Evolutionary conservation across 2,888 invertebrate genomes (phyloP).

Genomic region (Macrostomum cliftonense): DNA sequence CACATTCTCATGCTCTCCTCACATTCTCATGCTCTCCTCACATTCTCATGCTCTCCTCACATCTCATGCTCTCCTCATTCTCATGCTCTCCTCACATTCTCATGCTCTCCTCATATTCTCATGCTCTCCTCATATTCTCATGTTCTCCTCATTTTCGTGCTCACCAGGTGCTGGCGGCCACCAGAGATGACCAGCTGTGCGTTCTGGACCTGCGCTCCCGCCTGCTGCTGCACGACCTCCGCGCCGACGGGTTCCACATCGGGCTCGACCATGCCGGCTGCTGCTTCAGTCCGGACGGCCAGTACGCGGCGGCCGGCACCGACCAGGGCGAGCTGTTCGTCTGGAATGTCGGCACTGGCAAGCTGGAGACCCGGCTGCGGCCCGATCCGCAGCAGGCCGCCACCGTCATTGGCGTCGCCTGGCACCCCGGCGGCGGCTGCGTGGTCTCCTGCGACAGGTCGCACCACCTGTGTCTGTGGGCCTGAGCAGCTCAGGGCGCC

Average conservation of each 20-base stretch:
- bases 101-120: too few relatives aligned
- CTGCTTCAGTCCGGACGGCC: slow-evolving; percentile 53
- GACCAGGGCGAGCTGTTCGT: slow-evolving; percentile 73
- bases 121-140: too few relatives aligned
- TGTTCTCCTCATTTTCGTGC: neutral
- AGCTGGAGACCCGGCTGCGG: slow-evolving; percentile 30
- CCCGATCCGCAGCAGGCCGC: slow-evolving; percentile 38
- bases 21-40: too few relatives aligned
- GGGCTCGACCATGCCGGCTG: slow-evolving; percentile 54
- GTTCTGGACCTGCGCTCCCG: slow-evolving; percentile 83
- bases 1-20: too few relatives aligned
- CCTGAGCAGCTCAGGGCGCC: too few relatives aligned
- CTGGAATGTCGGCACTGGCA: slow-evolving; percentile 63
- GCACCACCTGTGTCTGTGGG: too few relatives aligned
- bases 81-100: too few relatives aligned
- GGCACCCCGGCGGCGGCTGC: slow-evolving; percentile 2
- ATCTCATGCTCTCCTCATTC: too few relatives aligned
- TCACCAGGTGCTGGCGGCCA: slow-evolving; percentile 69
- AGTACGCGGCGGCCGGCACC: slow-evolving; percentile 72
- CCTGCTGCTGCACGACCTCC: slow-evolving; percentile 67
- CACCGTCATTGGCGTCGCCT: neutral
- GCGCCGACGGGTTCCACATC: slow-evolving; percentile 81
- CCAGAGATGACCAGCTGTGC: slow-evolving; percentile 80
- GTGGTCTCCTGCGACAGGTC: neutral
- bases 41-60: too few relatives aligned